Evolutionary conservation across 2,113 vertebrate species (phyloP).

Genomic region (Cyprinodon variegatus): DNA sequence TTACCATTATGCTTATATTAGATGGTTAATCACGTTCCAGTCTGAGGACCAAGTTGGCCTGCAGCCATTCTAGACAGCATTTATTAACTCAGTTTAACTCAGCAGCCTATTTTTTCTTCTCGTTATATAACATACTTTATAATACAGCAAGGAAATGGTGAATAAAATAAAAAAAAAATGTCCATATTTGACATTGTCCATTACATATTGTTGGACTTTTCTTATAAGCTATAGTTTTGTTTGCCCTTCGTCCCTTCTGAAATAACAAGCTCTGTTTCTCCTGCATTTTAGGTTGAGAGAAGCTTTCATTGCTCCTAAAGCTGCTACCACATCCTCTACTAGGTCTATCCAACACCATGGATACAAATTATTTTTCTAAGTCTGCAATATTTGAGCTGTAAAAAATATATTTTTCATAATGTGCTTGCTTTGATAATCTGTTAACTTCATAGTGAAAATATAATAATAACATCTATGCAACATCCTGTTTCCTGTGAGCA

Average conservation of each 20-base stretch:
- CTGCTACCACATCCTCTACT: background rate
- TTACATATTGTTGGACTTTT: background rate
- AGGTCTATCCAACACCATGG: background rate
- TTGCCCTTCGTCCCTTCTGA: background rate
- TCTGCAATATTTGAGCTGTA: background rate
- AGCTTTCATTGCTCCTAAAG: background rate
- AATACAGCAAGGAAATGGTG: no score
- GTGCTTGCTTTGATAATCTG: background rate
- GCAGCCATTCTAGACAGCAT: no score
- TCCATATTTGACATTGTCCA: no score
- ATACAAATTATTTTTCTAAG: background rate
- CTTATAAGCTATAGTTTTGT: background rate
- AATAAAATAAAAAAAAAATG: no score
- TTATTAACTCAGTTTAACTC: no score
- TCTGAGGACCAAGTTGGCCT: no score
- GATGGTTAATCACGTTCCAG: no score
- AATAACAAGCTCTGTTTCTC: background rate
- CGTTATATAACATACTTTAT: no score
- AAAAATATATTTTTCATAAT: background rate
- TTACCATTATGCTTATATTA: no score
- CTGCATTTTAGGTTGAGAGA: background rate
- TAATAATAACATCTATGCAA: background rate
- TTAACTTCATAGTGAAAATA: background rate
- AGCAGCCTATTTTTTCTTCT: no score
- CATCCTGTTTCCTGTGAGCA: conserved; percentile 17